phyloP scores from a whole-genome alignment of 2,113 vertebrate genomes.

The Acanthisitta chloris region DNA sequence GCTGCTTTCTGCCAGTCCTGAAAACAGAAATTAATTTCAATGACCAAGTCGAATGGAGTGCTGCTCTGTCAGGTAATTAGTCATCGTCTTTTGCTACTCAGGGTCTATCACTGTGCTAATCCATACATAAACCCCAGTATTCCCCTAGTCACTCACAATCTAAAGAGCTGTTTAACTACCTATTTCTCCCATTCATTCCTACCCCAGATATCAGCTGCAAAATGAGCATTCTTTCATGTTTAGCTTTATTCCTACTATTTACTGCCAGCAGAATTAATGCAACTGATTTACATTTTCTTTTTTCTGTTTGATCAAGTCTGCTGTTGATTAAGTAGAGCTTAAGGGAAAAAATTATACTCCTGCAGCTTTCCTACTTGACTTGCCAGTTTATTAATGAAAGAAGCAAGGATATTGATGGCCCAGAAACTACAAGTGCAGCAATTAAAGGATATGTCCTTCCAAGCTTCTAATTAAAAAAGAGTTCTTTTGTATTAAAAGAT shows the following conservation, averaged over 20 bases:
- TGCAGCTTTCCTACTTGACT: constrained; percentile 71
- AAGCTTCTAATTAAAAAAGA: constrained; percentile 73
- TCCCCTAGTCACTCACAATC: constrained; percentile 76
- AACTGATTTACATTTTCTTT: constrained; percentile 76
- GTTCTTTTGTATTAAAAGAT: constrained; percentile 59
- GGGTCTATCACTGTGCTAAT: constrained; percentile 87
- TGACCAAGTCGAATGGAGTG: constrained; percentile 88
- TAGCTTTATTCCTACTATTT: constrained; percentile 69
- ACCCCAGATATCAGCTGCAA: constrained; percentile 41
- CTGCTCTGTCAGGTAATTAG: constrained; percentile 95
- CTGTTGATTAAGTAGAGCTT: constrained; percentile 78
- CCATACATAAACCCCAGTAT: constrained; percentile 85
- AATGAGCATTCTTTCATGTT: constrained; percentile 64
- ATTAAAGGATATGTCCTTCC: constrained; percentile 76
- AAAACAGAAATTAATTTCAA: constrained; percentile 90
- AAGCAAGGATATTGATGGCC: constrained; percentile 76
- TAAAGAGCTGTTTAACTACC: constrained; percentile 75
- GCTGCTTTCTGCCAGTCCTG: constrained; percentile 83
- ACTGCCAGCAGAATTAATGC: constrained; percentile 73
- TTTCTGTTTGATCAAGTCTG: constrained; percentile 75
- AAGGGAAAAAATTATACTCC: constrained; percentile 66
- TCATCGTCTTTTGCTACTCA: constrained; percentile 90
- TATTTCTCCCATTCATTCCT: constrained; percentile 52
- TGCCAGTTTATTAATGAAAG: constrained; percentile 84
- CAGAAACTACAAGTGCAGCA: constrained; percentile 76